phyloP scores from a whole-genome alignment of 2,113 vertebrate species.

The Clarias gariepinus region DNA sequence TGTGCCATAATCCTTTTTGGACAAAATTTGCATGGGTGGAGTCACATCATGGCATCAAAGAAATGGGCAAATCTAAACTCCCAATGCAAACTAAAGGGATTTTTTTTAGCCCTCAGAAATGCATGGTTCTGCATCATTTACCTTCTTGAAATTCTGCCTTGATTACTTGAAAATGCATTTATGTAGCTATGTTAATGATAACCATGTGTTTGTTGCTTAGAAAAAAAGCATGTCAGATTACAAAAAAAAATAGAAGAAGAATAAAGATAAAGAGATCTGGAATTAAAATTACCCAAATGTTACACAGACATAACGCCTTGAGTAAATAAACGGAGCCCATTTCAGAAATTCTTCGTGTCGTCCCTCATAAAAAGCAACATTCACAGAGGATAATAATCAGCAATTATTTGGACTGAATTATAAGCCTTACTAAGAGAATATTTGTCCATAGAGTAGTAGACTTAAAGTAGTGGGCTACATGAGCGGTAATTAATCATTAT shows the following conservation, averaged over 20 bases:
- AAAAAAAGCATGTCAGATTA: background rate
- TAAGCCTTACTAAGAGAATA: background rate
- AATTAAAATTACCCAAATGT: background rate
- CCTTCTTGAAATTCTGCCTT: conserved; percentile 15
- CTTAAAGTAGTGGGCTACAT: background rate
- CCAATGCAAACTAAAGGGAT: background rate
- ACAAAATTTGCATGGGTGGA: conserved; percentile 42
- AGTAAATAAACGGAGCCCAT: background rate
- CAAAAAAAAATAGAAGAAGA: too few species aligned
- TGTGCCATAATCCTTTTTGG: conserved; percentile 48
- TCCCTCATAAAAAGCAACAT: conserved; percentile 7
- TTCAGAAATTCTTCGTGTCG: background rate
- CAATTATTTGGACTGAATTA: background rate
- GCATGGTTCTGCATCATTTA: conserved; percentile 1
- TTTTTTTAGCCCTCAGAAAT: background rate
- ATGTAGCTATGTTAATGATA: background rate
- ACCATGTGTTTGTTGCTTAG: conserved; percentile 20
- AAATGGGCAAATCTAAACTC: conserved; percentile 27
- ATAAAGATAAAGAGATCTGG: background rate
- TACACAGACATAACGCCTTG: background rate
- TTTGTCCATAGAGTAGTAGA: background rate
- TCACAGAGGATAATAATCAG: background rate
- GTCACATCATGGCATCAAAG: conserved; percentile 31
- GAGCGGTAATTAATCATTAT: conserved; percentile 18
- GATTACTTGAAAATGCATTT: background rate